Base-by-base conservation (phyloP, 1,140 invertebrate genomes). In the Caerostris darwini region DNA sequence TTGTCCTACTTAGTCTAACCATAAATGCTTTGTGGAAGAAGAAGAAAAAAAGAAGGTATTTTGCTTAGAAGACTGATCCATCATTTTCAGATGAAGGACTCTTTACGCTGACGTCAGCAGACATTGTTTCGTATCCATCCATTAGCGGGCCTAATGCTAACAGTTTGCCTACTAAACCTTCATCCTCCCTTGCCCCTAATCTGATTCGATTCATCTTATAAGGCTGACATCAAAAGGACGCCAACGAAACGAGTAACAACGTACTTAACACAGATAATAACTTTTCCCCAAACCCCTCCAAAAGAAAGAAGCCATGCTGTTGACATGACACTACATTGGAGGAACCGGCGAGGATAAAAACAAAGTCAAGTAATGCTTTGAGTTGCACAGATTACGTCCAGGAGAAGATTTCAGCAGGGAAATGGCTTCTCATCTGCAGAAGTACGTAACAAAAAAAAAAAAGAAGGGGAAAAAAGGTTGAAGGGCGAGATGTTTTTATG, bases 211-310 rank as follows among this genome's bases (percentile, higher is more conserved):
- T 59, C 90, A 82, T 91, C 90, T 91, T 82, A 91, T 91, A 71
- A 53, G 69, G 71, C 67, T 91, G 90, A 91, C 90, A 91, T 91
- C 90, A 50, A 59, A 59, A 59, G 83, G 83, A 85, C 83, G 71
- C 71, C 34, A 89, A 53, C 64, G 64, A 89, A 64, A 59, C 56
- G 56, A 61, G 71, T 82, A 91, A 91, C 69, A 91, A 71, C 90
- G 50, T 91, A 91, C 90, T 91, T 91, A 91, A 71, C 90, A 82
- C n/a, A 91, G 90, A 91, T 91, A 91, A 91, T 91, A 91, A 91
- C 90, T 91, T 91, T 81, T 89, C 64, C 59, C 58, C 34, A 64
- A 67, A 82, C 53, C 53, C 90, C 71, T 91, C 56, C 56, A 61
- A 50, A n/a, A 59, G 54, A 57, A 91, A 61, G 90, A 91, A 91